A percentile compares a stretch with the other conserved stretches of the same genome.
These are phyloP conservation scores for Xylophagus ater DNA, from an alignment of 2,888 invertebrate genomes.

Conservation along the genomic window DNA sequence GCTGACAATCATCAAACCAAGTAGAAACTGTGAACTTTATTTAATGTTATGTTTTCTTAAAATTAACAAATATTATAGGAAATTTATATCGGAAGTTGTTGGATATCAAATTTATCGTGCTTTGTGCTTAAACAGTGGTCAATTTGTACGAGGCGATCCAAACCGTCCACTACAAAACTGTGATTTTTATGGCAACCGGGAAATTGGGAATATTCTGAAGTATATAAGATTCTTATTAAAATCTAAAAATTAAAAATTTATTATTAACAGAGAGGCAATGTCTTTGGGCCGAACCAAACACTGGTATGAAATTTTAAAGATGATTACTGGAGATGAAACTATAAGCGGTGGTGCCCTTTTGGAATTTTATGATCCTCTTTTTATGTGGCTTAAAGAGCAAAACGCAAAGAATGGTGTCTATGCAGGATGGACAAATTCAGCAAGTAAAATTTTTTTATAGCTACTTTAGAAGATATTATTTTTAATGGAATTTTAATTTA, in stretches of 20 bases:
- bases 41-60: not conserved
- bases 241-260: conserved; percentile 6
- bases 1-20: conserved; percentile 24
- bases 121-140: conserved; percentile 51
- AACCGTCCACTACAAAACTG: conserved; percentile 51
- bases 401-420: conserved; percentile 53
- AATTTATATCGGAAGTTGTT: conserved; percentile 61
- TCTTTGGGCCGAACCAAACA: conserved; percentile 45
- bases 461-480: too few species aligned
- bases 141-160: conserved; percentile 46
- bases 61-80: too few species aligned
- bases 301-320: conserved; percentile 56
- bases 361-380: conserved; percentile 69
- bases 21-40: conserved; percentile 13
- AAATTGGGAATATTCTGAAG: conserved; percentile 46
- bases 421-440: conserved; percentile 47
- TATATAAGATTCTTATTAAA: not conserved
- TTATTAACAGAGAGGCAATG: conserved; percentile 40
- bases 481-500: too few species aligned
- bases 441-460: too few species aligned
- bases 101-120: conserved; percentile 52
- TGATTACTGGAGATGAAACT: conserved; percentile 59
- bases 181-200: conserved; percentile 52
- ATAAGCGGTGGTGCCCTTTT: conserved; percentile 65
- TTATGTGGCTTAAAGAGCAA: conserved; percentile 60